A percentile compares a stretch with the other conserved stretches of the same genome.
Evolutionary conservation across 2,888 invertebrate genomes (phyloP).

Genomic region (Cheilosia soror): DNA sequence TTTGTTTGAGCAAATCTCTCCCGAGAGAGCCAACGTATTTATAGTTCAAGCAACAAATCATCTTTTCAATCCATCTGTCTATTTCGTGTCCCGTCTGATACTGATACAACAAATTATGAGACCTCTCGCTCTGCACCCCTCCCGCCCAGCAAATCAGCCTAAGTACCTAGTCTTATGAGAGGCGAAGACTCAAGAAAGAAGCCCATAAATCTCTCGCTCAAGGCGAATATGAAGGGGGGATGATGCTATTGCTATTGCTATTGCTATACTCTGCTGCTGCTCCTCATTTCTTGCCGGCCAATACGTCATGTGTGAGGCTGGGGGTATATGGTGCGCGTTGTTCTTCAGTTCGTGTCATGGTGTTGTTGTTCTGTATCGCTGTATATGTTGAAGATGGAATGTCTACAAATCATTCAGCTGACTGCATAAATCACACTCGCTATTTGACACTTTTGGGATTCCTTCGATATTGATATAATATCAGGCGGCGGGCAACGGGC

Average conservation of each 20-base stretch:
- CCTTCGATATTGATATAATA: constrained; percentile 72
- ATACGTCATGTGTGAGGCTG: not conserved
- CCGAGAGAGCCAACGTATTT: constrained; percentile 43
- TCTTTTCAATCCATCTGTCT: constrained; percentile 71
- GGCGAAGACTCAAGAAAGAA: constrained; percentile 20
- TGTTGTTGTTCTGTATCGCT: constrained; percentile 4
- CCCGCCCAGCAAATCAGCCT: constrained; percentile 13
- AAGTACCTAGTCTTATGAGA: constrained; percentile 17
- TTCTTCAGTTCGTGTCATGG: constrained; percentile 2
- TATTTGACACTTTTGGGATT: constrained; percentile 82
- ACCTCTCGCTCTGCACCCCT: not conserved
- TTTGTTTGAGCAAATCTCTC: constrained; percentile 30
- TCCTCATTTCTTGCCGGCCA: constrained; percentile 20
- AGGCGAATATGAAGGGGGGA: constrained; percentile 44
- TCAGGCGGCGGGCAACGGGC: constrained; percentile 13
- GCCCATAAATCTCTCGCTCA: constrained; percentile 51
- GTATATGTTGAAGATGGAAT: constrained; percentile 79
- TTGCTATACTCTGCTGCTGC: not conserved
- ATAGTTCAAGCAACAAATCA: constrained; percentile 71
- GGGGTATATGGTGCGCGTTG: not conserved
- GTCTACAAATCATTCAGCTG: constrained; percentile 82
- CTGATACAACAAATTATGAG: constrained; percentile 65
- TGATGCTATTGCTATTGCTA: constrained; percentile 14
- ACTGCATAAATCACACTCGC: constrained; percentile 82
- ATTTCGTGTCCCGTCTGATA: constrained; percentile 72